Base-by-base conservation (phyloP, 1,140 invertebrate genomes). In the Agraylea sexmaculata region DNA sequence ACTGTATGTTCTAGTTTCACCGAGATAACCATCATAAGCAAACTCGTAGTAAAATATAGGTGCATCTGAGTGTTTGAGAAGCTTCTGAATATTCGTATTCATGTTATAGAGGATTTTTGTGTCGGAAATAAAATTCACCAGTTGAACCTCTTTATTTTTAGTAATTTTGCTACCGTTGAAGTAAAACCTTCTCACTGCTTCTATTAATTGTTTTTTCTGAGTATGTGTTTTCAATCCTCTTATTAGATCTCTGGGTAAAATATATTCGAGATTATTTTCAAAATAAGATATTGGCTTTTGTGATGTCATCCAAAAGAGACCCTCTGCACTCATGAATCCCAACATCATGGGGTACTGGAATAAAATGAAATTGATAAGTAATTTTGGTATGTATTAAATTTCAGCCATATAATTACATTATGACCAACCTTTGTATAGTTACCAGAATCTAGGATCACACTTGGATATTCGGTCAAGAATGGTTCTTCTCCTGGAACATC, bases 331-430 rank as follows among this genome's bases (percentile, higher is more conserved):
- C 10, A 60, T 67, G 27, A 55, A 58, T 0, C 64, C 62, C 6
- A 64, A 54, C 30, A 67, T 64, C 51, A 60, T 60, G 0, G 64
- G 64, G 4, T n/a, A n/a, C n/a, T n/a, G n/a, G n/a, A n/a, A n/a
- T n/a, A n/a, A n/a, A n/a, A n/a, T n/a, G n/a, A n/a, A n/a, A n/a
- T n/a, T n/a, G n/a, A n/a, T n/a, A n/a, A n/a, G n/a, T n/a, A n/a
- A n/a, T n/a, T n/a, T n/a, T n/a, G n/a, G n/a, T n/a, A n/a, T n/a
- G n/a, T n/a, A n/a, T n/a, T n/a, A n/a, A n/a, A n/a, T n/a, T n/a
- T n/a, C n/a, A n/a, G n/a, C n/a, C n/a, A n/a, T n/a, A n/a, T n/a
- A n/a, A n/a, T n/a, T n/a, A n/a, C n/a, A n/a, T n/a, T n/a, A n/a
- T n/a, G n/a, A n/a, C n/a, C n/a, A n/a, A 65, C 47, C 48, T 65